Evolutionary conservation across 2,888 invertebrate species (phyloP), one percentile per base, ranked within the genome.

Genomic region (Cylloceria caligata): DNA sequence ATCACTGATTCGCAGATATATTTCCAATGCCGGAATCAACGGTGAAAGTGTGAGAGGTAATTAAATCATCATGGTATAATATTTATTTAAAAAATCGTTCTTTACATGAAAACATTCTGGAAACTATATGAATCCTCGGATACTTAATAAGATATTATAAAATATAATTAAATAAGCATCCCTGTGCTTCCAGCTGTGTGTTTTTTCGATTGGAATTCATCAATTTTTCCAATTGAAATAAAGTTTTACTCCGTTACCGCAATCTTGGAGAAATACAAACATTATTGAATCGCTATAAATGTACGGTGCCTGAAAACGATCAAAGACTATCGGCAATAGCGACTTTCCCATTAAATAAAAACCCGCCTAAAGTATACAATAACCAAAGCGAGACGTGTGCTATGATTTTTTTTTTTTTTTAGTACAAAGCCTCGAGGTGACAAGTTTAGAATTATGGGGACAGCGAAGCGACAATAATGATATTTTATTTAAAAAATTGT

Each of bases 1-100:
- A 7, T 55, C 2, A 3, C n/a, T 3, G 6, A 19, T 16, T 4
- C 0, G 16, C 30, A 0, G 19, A 30, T 34, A 34, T 60, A 60
- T 60, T 16, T 34, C n/a, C 2, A 34, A 34, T 24, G 47, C n/a
- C 21, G 36, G 49, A 49, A 52, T 64, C 62, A 62, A 62, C 7
- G 62, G 62, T 39, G 16, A 62, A 73, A 64, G 36, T 69, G 62
- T 34, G 62, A 62, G 7, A 49, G 49, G 72, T 47, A 21, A 64
- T 62, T 49, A n/a, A 49, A 62, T 36, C 19, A 30, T 62, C 19
- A n/a, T 34, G 57, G 21, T 73, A 62, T 4, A 62, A 62, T 73
- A 11, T 62, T 73, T 73, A 62, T 62, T 73, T 36, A 5, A 9
- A 30, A 57, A 45, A 71, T 71, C 27, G n/a, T 52, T 45, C 16